Evolutionary conservation across 2,888 invertebrate species (phyloP), one percentile per base, ranked within the genome.

Genomic region (Disparrhopalites patrizii): DNA sequence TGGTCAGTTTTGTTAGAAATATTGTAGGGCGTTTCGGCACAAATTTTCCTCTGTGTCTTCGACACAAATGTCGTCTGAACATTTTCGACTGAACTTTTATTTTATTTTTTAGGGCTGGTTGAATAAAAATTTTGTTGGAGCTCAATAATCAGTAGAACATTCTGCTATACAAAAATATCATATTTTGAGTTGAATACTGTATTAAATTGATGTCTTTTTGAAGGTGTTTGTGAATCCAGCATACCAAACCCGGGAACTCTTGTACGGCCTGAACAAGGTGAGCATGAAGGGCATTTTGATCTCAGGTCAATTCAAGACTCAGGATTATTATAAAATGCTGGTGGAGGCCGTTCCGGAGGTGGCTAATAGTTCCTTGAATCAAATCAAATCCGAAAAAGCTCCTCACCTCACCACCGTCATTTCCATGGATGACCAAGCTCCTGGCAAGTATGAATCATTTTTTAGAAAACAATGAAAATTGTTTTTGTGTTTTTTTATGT

Each of bases 151-250:
- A 28, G 3, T 30, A 58, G n/a, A 28, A 1, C 5, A 28, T 38
- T 8, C 3, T 57, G 4, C n/a, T 7, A 58, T 13, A 30, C 27
- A 20, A 27, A 2, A 57, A 30, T 15, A 28, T 28, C 3, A 13
- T 54, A 23, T 2, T 23, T 3, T 54, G 8, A 31, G 3, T 27
- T 25, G 5, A 7, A 8, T 25, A 18, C n/a, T n/a, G n/a, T n/a
- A n/a, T n/a, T n/a, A n/a, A n/a, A n/a, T 13, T 18, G 66, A 71
- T 30, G 18, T 31, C 28, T 31, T 55, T 25, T 67, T 57, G 56
- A 78, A 87, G 81, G 90, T 90, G 10, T 87, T 86, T 65, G 82
- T 93, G 31, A 93, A 94, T 78, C 87, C 92, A 0, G 84, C 85
- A 0, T 91, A 88, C 77, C 84, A 86, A 77, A 80, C 82, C 0